Base-by-base conservation (phyloP, 2,888 invertebrate species). In the Philereme vetulata region DNA sequence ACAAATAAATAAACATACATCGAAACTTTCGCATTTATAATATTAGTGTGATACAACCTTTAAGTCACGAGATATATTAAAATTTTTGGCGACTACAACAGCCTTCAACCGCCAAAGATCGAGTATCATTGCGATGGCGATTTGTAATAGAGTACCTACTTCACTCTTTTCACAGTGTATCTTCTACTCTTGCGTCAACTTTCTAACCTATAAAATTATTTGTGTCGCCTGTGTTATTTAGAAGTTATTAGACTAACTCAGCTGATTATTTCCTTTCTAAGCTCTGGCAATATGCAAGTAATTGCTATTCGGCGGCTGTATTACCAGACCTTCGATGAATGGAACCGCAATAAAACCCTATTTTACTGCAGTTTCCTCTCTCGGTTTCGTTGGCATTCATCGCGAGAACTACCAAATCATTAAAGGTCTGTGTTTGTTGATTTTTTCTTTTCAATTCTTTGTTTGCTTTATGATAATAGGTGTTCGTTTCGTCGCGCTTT, bases 401-500 rank as follows among this genome's bases (percentile, higher is more conserved):
- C 84, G 81, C 81, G 74, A 79, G 84, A 85, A 86, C 88, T 85
- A 88, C 86, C 85, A 85, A 88, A 89, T 89, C 87, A 90, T 88
- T 88, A 89, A 87, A 82, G 78, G 80, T 33, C 80, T 80, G 81
- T 86, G 84, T 89, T 89, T 89, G 89, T 90, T 88, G 84, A 82
- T 86, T 89, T 88, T 87, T 86, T 80, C 68, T 78, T 78, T 77
- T 56, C 45, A 65, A 64, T 69, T 84, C 82, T 85, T 88, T 90
- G 89, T 91, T 91, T 90, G 87, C 82, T 88, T 89, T 92, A 90
- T 91, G 92, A 91, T 91, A 91, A 90, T 90, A 86, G 88, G 90
- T 86, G 87, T 90, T 88, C 82, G 88, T 86, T 86, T 88, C 84
- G 82, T 80, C 80, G 82, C 80, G 79, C 76, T 73, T 21, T 74